Conservation (phyloP, 2,888 invertebrate species). For the Dinocampus coccinellae region DNA sequence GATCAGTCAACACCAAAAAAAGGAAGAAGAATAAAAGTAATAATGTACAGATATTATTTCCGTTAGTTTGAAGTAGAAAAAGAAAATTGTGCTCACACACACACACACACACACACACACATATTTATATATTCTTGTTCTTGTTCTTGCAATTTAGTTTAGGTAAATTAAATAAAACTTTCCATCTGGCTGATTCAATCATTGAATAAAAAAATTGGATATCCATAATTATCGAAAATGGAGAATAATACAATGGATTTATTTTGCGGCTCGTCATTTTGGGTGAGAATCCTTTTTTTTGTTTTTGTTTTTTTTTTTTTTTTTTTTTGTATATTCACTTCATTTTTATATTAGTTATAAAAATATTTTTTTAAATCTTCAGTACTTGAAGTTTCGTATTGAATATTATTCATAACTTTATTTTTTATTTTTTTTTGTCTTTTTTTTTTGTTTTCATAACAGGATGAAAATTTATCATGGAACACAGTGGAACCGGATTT, state of each 20-base stretch:
- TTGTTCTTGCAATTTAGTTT: not conserved
- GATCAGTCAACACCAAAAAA: not conserved
- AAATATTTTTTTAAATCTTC: too few species aligned
- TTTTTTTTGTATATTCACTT: not conserved
- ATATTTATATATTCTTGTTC: not conserved
- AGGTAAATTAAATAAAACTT: not conserved
- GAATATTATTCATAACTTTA: not conserved
- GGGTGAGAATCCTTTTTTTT: conserved; percentile 74
- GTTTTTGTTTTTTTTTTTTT: not conserved
- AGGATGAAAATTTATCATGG: conserved; percentile 87
- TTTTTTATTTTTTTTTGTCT: not conserved
- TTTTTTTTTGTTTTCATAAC: conserved; percentile 52
- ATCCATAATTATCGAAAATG: conserved; percentile 60
- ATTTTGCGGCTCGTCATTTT: conserved; percentile 85
- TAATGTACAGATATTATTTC: not conserved
- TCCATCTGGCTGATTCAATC: not conserved
- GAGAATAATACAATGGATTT: conserved; percentile 77
- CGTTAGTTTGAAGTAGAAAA: not conserved
- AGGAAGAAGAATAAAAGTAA: not conserved
- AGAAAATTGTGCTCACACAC: not conserved
- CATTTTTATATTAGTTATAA: not conserved
- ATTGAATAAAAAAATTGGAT: too few species aligned
- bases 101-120: too few species aligned
- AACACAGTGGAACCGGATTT: conserved; percentile 86
- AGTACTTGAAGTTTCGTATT: not conserved